These are phyloP conservation scores for Caenorhabditis brenneri DNA, from an alignment of 1,140 invertebrate genomes.

Conservation along the genomic window DNA sequence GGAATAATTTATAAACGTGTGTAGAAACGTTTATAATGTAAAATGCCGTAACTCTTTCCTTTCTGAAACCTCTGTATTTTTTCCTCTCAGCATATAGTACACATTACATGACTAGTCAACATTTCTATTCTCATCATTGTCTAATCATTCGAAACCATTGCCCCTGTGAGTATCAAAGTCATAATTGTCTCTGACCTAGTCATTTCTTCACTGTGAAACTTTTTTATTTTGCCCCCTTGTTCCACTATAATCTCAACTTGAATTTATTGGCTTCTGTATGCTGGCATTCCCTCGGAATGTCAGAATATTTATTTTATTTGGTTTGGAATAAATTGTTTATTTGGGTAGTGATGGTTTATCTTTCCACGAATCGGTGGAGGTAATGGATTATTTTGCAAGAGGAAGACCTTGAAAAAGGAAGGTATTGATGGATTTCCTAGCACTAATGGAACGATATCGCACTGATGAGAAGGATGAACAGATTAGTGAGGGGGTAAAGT, in stretches of 20 bases:
- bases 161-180: neutral
- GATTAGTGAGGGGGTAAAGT: too few relatives aligned
- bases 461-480: too few relatives aligned
- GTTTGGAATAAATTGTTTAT: neutral
- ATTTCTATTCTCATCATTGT: slow-evolving; percentile 22
- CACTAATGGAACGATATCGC: too few relatives aligned
- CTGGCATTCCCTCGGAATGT: neutral
- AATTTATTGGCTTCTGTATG: neutral
- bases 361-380: too few relatives aligned
- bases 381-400: too few relatives aligned
- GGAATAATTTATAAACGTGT: neutral
- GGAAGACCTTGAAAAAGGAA: too few relatives aligned
- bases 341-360: too few relatives aligned
- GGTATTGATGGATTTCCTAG: too few relatives aligned
- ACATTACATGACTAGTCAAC: slow-evolving; percentile 21
- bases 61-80: neutral
- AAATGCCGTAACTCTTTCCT: too few relatives aligned
- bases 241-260: neutral
- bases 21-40: neutral
- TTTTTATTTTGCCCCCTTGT: neutral
- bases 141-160: neutral
- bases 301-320: neutral
- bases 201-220: neutral
- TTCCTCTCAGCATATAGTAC: too few relatives aligned
- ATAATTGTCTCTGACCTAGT: neutral